Percentiles rank a stretch among this genome's conserved stretches.
These are phyloP conservation scores for Cynopterus sphinx DNA, from an alignment of 2,797 vertebrate species.

Conservation along the genomic window DNA sequence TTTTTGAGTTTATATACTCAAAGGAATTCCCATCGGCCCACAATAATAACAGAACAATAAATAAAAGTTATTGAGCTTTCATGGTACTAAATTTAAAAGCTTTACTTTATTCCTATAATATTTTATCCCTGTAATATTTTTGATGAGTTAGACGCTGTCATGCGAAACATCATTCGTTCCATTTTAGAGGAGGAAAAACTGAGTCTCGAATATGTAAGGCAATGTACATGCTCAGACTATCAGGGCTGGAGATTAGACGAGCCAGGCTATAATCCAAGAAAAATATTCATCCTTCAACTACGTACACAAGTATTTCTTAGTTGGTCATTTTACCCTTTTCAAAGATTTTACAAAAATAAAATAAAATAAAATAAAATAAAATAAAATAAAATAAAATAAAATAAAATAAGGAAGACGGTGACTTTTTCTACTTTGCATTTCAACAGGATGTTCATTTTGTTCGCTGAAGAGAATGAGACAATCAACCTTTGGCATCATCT, in stretches of 20 bases:
- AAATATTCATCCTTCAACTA: neutral
- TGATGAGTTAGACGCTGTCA: neutral
- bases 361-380: no score
- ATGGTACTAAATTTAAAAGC: neutral
- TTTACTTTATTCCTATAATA: neutral
- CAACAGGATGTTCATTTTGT: neutral
- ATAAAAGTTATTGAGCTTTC: neutral
- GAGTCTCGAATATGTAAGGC: neutral
- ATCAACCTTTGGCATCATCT: neutral
- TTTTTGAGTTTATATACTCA: neutral
- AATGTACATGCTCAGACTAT: neutral
- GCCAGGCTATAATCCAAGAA: neutral
- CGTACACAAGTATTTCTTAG: neutral
- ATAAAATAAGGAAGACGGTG: no score
- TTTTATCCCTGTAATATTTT: neutral
- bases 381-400: no score
- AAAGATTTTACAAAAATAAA: neutral
- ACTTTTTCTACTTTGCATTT: neutral
- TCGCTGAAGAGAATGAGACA: neutral
- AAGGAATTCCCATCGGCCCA: neutral
- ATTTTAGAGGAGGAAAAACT: neutral
- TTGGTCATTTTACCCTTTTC: neutral
- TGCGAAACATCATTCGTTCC: neutral
- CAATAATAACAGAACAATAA: neutral
- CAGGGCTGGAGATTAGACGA: neutral